A percentile compares a stretch with the other conserved stretches of the same genome.
phyloP scores from a whole-genome alignment of 2,797 vertebrate species.

The Fringilla coelebs region DNA sequence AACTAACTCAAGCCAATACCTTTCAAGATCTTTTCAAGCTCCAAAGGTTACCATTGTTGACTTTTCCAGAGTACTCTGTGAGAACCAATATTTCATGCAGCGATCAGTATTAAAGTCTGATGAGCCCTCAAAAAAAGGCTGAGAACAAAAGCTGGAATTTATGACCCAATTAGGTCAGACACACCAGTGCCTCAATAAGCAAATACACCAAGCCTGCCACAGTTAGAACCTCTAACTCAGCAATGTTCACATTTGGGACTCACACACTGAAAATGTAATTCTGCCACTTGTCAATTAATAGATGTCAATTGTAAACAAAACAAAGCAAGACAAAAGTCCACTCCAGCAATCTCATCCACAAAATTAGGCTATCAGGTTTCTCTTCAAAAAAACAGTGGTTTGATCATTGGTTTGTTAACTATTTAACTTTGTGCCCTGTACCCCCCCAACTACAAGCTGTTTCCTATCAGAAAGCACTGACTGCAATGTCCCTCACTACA shows the following conservation, averaged over 20 bases:
- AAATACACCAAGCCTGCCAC: not conserved
- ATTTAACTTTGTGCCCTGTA: not conserved
- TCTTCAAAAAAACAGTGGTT: not conserved
- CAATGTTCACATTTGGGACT: not conserved
- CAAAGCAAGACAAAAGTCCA: not conserved
- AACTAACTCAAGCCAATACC: not conserved
- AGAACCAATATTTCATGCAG: constrained; percentile 23
- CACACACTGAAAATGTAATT: not conserved
- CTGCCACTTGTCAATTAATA: not conserved
- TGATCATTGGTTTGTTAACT: not conserved
- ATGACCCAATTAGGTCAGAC: constrained; percentile 13
- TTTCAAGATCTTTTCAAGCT: constrained; percentile 8
- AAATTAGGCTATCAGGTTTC: not conserved
- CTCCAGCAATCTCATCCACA: not conserved
- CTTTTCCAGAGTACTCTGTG: not conserved
- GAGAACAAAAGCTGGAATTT: constrained; percentile 27
- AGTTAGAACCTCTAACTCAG: not conserved
- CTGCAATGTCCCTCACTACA: not conserved
- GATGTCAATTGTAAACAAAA: not conserved
- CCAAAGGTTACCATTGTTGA: not conserved
- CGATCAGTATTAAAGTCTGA: not conserved
- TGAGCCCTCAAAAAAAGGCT: not conserved
- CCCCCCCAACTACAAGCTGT: not conserved
- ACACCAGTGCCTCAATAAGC: not conserved
- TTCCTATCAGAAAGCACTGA: not conserved